Conservation (phyloP, 2,113 vertebrate genomes). For the Rhinolophus sinicus region DNA sequence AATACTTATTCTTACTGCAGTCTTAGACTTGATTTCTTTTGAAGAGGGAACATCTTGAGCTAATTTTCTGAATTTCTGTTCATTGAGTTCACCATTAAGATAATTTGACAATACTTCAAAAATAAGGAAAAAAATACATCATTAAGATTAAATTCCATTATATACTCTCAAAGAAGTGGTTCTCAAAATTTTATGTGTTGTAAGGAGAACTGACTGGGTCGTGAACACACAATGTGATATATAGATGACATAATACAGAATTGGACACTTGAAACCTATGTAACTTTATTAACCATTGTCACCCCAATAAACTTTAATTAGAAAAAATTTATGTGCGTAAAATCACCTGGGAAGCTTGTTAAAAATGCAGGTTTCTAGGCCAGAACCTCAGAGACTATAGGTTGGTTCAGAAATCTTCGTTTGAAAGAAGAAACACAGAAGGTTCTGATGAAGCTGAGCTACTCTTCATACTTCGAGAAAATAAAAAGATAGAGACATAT, state of each 20-base stretch:
- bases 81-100: background rate
- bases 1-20: background rate
- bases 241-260: too few relatives aligned
- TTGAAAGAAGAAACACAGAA: constrained; percentile 14
- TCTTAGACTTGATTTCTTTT: constrained; percentile 14
- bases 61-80: background rate
- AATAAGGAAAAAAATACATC: background rate
- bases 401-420: background rate
- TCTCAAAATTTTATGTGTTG: background rate
- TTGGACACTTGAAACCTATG: too few relatives aligned
- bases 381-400: background rate
- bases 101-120: constrained; percentile 14
- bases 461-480: background rate
- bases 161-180: background rate
- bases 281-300: too few relatives aligned
- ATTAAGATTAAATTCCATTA: background rate
- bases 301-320: too few relatives aligned
- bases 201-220: too few relatives aligned
- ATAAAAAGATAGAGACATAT: background rate
- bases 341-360: background rate
- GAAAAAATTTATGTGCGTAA: background rate
- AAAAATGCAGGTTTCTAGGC: background rate
- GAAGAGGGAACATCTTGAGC: background rate
- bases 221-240: too few relatives aligned
- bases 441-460: background rate